Conservation (phyloP, 1,140 invertebrate species). For the Euborellia annulipes region DNA sequence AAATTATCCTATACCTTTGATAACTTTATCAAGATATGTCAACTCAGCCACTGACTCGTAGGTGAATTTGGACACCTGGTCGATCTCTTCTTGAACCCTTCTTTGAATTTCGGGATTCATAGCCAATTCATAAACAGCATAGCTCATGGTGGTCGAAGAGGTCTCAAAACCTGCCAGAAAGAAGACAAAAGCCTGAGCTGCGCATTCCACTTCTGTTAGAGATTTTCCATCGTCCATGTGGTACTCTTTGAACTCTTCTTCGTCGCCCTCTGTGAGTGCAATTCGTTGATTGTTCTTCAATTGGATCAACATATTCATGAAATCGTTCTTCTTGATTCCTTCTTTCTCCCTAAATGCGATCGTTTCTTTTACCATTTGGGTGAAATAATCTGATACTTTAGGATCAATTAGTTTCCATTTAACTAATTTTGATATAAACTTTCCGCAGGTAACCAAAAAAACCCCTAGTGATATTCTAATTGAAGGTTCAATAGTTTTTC, state of each 20-base stretch:
- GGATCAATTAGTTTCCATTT: constrained; percentile 12
- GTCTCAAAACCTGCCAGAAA: constrained; percentile 22
- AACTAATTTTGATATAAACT: constrained; percentile 16
- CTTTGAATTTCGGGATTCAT: constrained; percentile 32
- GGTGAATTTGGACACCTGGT: constrained; percentile 7
- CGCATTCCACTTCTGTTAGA: constrained; percentile 20
- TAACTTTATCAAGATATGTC: no score
- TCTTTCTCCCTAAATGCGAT: constrained; percentile 17
- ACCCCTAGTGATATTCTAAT: constrained; percentile 13
- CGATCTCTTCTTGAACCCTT: constrained; percentile 31
- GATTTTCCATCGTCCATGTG: constrained; percentile 15
- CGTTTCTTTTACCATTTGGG: constrained; percentile 11
- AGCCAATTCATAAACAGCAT: constrained; percentile 31
- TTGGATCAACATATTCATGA: constrained; percentile 7
- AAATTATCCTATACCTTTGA: no score
- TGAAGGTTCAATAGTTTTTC: constrained; percentile 18
- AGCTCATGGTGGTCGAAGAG: constrained; percentile 29
- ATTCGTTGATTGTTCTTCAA: constrained; percentile 7
- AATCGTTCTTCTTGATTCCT: constrained; percentile 18
- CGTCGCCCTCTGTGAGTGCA: not conserved
- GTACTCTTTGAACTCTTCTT: not conserved
- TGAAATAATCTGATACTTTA: constrained; percentile 16
- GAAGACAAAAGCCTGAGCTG: constrained; percentile 23
- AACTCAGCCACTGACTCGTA: not conserved
- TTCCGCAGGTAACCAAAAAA: constrained; percentile 15